Conservation (phyloP, 2,797 vertebrate species). For the Lacerta bilineata region DNA sequence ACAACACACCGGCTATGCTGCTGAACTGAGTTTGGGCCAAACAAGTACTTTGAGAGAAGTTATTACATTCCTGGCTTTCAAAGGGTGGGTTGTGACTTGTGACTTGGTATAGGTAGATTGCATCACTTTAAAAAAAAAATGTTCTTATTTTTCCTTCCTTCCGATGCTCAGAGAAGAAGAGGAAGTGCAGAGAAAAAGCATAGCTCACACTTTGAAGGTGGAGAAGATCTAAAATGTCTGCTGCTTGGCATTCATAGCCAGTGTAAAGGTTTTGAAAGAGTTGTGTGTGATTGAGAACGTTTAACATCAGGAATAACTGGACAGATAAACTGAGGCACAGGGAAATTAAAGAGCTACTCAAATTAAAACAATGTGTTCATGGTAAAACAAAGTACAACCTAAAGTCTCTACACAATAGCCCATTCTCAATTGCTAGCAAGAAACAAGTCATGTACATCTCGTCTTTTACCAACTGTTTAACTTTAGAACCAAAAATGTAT, state of each 20-base stretch:
- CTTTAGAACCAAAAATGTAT: constrained; percentile 68
- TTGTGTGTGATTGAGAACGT: not conserved
- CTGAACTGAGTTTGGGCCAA: not conserved
- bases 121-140: not conserved
- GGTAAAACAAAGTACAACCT: constrained; percentile 13
- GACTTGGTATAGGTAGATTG: not conserved
- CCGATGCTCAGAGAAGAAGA: not conserved
- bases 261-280: not conserved
- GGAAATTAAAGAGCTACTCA: not conserved
- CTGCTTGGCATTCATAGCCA: not conserved
- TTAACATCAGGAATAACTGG: not conserved
- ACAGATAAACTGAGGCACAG: not conserved
- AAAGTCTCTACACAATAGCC: constrained; percentile 17
- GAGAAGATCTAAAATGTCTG: not conserved
- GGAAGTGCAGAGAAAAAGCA: not conserved
- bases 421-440: constrained; percentile 37
- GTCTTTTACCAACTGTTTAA: constrained; percentile 58
- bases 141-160: constrained; percentile 3
- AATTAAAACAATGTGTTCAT: not conserved
- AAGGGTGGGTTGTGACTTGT: not conserved
- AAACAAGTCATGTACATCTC: constrained; percentile 17
- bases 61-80: not conserved
- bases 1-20: not conserved
- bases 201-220: not conserved
- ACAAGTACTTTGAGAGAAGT: not conserved